Percentiles rank a stretch among this genome's conserved stretches.
phyloP scores from a whole-genome alignment of 2,113 vertebrate species.

The Corythornis cristatus region DNA sequence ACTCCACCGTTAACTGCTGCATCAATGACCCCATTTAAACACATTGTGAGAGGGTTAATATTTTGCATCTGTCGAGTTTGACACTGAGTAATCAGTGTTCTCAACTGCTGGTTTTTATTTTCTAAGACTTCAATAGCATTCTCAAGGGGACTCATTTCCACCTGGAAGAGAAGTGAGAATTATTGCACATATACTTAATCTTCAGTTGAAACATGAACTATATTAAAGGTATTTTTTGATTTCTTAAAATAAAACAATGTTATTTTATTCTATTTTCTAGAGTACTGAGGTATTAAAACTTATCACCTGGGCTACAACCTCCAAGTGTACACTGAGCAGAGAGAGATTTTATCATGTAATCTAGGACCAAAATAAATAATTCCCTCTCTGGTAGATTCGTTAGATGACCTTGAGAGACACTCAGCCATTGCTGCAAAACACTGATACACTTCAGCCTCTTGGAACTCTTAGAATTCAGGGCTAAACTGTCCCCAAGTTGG shows the following conservation, averaged over 20 bases:
- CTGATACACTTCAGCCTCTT: neutral
- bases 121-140: conserved; percentile 98
- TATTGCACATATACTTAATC: neutral
- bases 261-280: neutral
- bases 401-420: neutral
- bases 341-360: neutral
- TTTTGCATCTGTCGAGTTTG: conserved; percentile 97
- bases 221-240: neutral
- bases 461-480: neutral
- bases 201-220: neutral
- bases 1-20: conserved; percentile 97
- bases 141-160: conserved; percentile 98
- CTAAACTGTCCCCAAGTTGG: neutral
- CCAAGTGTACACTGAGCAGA: neutral
- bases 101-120: conserved; percentile 96
- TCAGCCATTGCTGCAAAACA: neutral
- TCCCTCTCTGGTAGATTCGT: neutral
- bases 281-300: neutral
- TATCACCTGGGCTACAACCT: neutral
- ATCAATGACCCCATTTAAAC: conserved; percentile 97
- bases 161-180: conserved; percentile 71
- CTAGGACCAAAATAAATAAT: neutral
- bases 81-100: conserved; percentile 93
- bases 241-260: neutral
- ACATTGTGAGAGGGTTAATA: conserved; percentile 98